These are phyloP conservation scores for Schizothorax lantsangensis DNA, from an alignment of 2,797 vertebrate species.

Conservation along the genomic window DNA sequence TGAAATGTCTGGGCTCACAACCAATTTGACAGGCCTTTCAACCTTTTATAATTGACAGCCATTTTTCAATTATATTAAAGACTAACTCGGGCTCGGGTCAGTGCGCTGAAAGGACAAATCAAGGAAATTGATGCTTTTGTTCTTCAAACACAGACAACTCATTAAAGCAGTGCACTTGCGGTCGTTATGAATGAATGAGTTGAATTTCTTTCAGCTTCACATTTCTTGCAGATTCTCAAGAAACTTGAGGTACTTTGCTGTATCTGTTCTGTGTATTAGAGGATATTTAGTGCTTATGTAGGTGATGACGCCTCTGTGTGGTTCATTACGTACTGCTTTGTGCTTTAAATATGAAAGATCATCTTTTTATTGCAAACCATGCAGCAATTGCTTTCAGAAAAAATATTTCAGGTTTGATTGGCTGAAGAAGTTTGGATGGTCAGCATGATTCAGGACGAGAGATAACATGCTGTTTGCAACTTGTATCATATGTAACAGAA, in stretches of 20 bases:
- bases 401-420: neutral
- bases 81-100: neutral
- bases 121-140: slow-evolving; percentile 17
- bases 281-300: neutral
- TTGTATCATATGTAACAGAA: neutral
- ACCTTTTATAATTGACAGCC: neutral
- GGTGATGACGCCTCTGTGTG: neutral
- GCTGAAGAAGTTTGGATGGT: neutral
- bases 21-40: neutral
- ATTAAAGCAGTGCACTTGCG: neutral
- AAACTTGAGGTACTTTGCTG: neutral
- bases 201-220: neutral
- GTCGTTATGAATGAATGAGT: neutral
- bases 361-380: neutral
- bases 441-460: neutral
- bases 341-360: neutral
- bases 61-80: neutral
- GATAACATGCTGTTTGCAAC: neutral
- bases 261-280: neutral
- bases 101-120: neutral
- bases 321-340: neutral
- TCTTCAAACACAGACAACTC: neutral
- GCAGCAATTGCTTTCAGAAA: neutral
- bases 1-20: neutral
- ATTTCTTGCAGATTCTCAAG: neutral